phyloP scores from a whole-genome alignment of 2,113 vertebrate genomes.

The Paramormyrops kingsleyae region DNA sequence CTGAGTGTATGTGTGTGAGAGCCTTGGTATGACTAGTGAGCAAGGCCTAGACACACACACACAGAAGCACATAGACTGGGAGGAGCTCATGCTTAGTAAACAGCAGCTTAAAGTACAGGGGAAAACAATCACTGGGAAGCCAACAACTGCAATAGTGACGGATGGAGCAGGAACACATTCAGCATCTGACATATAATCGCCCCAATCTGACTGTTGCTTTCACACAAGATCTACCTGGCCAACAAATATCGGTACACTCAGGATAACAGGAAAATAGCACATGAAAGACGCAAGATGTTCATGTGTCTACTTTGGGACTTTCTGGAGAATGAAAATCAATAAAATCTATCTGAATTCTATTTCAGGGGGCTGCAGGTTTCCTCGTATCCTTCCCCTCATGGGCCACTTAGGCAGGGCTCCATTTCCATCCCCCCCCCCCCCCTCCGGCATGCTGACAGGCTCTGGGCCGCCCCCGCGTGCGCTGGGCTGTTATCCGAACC shows the following conservation, averaged over 20 bases:
- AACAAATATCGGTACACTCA: neutral
- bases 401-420: neutral
- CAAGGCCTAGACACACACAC: neutral
- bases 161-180: neutral
- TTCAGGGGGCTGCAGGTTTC: neutral
- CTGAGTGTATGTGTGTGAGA: neutral
- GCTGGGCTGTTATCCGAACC: conserved; percentile 18
- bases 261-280: neutral
- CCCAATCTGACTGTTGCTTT: neutral
- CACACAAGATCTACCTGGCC: neutral
- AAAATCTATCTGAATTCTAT: neutral
- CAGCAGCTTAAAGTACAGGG: neutral
- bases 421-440: neutral
- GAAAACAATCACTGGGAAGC: neutral
- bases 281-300: neutral
- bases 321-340: neutral
- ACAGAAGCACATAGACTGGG: neutral
- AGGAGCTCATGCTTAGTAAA: neutral
- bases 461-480: neutral
- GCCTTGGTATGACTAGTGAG: neutral
- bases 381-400: neutral
- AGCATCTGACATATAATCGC: neutral
- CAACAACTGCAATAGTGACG: neutral
- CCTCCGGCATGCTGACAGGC: neutral
- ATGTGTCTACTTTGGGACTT: neutral